These are phyloP conservation scores for Lutjanus erythropterus DNA, from an alignment of 2,113 vertebrate genomes.

Conservation along the genomic window DNA sequence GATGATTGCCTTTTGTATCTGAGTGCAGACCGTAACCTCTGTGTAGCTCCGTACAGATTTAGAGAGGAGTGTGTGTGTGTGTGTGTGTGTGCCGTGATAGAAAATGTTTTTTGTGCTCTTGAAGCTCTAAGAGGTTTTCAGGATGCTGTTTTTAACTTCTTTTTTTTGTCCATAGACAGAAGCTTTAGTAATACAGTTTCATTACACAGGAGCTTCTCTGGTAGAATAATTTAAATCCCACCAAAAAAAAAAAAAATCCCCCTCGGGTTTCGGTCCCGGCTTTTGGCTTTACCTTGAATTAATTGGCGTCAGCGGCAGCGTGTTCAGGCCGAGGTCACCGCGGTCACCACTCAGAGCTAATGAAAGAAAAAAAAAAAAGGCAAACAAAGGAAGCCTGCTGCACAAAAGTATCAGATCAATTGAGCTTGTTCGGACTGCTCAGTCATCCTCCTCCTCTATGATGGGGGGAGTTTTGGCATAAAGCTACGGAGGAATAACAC, in stretches of 20 bases:
- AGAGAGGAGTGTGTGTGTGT: background rate
- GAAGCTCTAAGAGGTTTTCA: conserved; percentile 26
- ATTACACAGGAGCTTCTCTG: conserved; percentile 8
- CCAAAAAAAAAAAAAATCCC: background rate
- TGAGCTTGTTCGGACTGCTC: background rate
- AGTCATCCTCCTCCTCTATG: conserved; percentile 7
- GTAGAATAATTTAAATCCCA: background rate
- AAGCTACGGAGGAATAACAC: conserved; percentile 10
- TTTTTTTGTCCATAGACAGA: background rate
- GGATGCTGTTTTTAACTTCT: conserved; percentile 4
- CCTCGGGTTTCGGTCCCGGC: background rate
- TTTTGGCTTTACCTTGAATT: conserved; percentile 20
- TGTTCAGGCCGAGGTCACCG: conserved; percentile 16
- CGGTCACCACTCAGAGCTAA: conserved; percentile 1
- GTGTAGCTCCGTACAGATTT: conserved; percentile 4
- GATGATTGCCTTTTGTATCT: conserved; percentile 9
- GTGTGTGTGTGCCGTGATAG: background rate
- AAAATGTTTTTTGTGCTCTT: conserved; percentile 19
- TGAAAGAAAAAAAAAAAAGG: conserved; percentile 23
- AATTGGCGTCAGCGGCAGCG: background rate
- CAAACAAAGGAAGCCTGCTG: conserved; percentile 18
- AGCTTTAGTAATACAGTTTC: conserved; percentile 20
- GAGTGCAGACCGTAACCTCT: conserved; percentile 19
- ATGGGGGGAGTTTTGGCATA: background rate
- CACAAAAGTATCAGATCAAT: conserved; percentile 9